Evolutionary conservation across 2,888 invertebrate species (phyloP), one percentile per base, ranked within the genome.

Genomic region (Apotomis capreana): DNA sequence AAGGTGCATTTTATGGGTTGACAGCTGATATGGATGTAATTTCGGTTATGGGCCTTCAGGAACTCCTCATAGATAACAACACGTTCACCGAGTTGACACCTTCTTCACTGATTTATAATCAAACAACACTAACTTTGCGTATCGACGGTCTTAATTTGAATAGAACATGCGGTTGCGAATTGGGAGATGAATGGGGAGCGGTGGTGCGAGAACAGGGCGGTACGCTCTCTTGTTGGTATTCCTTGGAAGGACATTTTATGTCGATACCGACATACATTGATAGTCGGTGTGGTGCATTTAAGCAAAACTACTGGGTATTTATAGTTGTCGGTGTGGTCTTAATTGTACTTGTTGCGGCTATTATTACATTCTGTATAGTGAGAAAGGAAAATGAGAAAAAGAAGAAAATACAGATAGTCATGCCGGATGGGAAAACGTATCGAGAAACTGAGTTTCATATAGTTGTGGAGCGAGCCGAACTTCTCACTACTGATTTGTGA

Each of bases 381-480:
- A 86, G 86, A 74, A 80, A 90, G 70, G 93, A 92, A 83, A 91
- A 94, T 85, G 89, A 94, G 83, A 90, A 95, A 83, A 87, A 94
- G 88, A 91, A 95, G 87, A 89, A 94, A 91, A 81, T 96, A 78
- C 95, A 95, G 83, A 93, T 97, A 87, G 96, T 97, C 67, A 94
- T 97, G 82, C 97, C 97, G 0, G 97, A 97, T 79, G 96, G 96
- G 1, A 94, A 96, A 82, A 96, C 97, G 13, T 97, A 97, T 84
- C 94, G 96, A 82, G 97, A 97, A 90, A 97, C 97, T 9, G 97
- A 97, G 89, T 95, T 97, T 80, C 96, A 97, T 87, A 96, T 97
- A 81, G 96, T 97, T 84, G 96, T 97, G 77, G 97, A 97, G 92
- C 95, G 96, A 87, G 96, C 97, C 59, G 96, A 97, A 88, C 95